Percentiles rank a stretch among this genome's conserved stretches.
Evolutionary conservation across 1,140 invertebrate species (phyloP).

Genomic region (Pomacea maculata): DNA sequence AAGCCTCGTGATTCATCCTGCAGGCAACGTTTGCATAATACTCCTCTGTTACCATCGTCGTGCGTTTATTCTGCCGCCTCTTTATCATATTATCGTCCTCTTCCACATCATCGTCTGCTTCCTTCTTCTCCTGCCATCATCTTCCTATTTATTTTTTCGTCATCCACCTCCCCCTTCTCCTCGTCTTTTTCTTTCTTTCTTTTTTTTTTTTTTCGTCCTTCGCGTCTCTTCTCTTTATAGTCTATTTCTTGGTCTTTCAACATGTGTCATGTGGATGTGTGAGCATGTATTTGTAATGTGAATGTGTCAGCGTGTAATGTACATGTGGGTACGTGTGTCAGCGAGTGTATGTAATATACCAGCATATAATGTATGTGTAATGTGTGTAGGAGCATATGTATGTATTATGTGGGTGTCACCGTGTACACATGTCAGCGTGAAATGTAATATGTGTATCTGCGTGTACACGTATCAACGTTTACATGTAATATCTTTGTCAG

Average conservation of each 20-base stretch:
- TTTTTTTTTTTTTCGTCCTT: background rate
- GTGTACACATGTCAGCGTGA: background rate
- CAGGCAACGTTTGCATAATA: too few relatives aligned
- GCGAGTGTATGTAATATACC: background rate
- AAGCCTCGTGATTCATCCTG: too few relatives aligned
- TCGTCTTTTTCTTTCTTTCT: background rate
- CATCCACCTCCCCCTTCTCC: background rate
- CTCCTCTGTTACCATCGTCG: too few relatives aligned
- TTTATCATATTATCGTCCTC: too few relatives aligned
- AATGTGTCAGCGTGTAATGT: background rate
- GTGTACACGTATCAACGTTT: too few relatives aligned
- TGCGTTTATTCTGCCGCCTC: too few relatives aligned
- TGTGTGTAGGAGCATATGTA: background rate
- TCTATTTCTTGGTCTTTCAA: background rate
- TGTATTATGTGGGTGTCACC: background rate
- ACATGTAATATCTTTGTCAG: background rate
- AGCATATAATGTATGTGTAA: background rate
- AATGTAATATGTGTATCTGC: background rate
- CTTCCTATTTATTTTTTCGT: too few relatives aligned
- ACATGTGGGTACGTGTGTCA: background rate
- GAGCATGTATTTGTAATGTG: constrained; percentile 27
- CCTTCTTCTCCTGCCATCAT: too few relatives aligned
- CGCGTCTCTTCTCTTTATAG: background rate
- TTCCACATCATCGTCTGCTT: too few relatives aligned
- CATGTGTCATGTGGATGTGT: constrained; percentile 14